These are phyloP conservation scores for Heliconius hermathena DNA, from an alignment of 1,140 invertebrate species.

Conservation along the genomic window DNA sequence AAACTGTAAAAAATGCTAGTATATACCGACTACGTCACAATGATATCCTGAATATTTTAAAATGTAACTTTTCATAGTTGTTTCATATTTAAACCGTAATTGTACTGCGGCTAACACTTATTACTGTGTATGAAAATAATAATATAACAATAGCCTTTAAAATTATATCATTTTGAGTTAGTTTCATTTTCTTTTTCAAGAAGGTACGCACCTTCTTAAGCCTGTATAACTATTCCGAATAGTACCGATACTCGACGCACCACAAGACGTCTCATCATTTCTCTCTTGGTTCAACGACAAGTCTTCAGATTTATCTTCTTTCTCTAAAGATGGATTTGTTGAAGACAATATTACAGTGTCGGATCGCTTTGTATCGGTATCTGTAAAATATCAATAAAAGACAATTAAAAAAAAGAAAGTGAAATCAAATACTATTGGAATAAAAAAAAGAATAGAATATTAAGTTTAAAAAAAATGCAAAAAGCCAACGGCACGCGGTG, in stretches of 20 bases:
- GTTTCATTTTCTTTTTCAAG: too few relatives aligned
- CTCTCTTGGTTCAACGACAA: slow-evolving; percentile 12
- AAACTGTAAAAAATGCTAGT: too few relatives aligned
- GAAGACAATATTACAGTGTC: slow-evolving; percentile 15
- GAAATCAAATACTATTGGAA: neutral
- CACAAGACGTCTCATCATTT: slow-evolving; percentile 30
- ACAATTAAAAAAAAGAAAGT: neutral
- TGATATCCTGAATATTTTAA: too few relatives aligned
- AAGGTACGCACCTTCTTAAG: slow-evolving; percentile 40
- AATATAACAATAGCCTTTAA: too few relatives aligned
- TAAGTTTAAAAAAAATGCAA: neutral
- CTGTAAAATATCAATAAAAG: slow-evolving; percentile 24
- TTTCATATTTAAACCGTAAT: too few relatives aligned
- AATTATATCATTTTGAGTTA: too few relatives aligned
- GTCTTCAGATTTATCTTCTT: slow-evolving; percentile 28
- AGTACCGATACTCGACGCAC: slow-evolving; percentile 41
- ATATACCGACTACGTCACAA: too few relatives aligned
- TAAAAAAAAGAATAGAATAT: neutral
- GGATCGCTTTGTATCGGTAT: slow-evolving; percentile 28
- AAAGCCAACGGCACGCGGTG: slow-evolving; percentile 32
- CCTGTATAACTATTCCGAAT: slow-evolving; percentile 50
- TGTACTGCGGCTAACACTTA: too few relatives aligned
- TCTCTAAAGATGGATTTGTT: slow-evolving; percentile 19
- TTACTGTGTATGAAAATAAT: too few relatives aligned
- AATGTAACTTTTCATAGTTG: too few relatives aligned